These are phyloP conservation scores for Nipponacmea schrenckii DNA, from an alignment of 2,888 invertebrate genomes.

Conservation along the genomic window DNA sequence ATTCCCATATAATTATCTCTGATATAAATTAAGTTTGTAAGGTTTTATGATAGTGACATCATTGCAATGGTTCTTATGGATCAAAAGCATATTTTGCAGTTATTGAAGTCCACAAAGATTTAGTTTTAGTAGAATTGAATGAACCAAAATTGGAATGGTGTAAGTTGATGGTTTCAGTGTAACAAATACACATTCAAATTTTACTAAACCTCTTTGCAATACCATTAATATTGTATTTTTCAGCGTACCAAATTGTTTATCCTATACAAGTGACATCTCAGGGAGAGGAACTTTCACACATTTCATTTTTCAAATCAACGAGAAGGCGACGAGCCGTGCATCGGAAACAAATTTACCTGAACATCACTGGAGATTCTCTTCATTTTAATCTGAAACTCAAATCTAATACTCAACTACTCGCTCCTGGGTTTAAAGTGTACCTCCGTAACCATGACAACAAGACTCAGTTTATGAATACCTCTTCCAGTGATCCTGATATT, in stretches of 20 bases:
- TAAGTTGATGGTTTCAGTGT: too few species aligned
- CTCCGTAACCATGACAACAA: not conserved
- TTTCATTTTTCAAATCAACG: not conserved
- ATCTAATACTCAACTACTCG: not conserved
- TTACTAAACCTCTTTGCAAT: too few species aligned
- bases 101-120: too few species aligned
- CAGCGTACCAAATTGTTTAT: slow-evolving; percentile 7
- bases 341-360: not conserved
- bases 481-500: not conserved
- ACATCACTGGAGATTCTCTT: not conserved
- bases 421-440: not conserved
- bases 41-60: too few species aligned
- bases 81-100: too few species aligned
- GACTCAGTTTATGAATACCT: not conserved
- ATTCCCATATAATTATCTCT: too few species aligned
- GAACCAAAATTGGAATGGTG: too few species aligned
- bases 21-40: too few species aligned
- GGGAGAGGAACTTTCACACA: not conserved
- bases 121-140: too few species aligned
- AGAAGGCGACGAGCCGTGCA: not conserved
- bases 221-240: not conserved
- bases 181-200: too few species aligned
- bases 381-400: not conserved
- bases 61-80: too few species aligned
- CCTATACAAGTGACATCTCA: not conserved